Base-by-base conservation (phyloP, 2,113 vertebrate genomes). In the Chunga burmeisteri region DNA sequence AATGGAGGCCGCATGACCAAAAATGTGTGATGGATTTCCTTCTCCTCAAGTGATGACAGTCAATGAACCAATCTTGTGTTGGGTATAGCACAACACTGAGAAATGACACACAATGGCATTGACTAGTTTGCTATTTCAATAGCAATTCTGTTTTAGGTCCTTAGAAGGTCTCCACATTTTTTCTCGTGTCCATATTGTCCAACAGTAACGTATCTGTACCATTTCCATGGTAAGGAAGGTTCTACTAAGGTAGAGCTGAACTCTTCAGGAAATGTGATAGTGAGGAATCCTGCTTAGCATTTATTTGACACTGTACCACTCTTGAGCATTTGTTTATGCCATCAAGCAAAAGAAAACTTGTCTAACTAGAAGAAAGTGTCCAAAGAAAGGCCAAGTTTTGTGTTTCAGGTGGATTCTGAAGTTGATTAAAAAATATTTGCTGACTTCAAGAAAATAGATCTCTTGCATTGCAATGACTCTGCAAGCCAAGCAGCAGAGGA, bases 141-240 rank as follows among this genome's bases (percentile, higher is more conserved):
- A 46, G 23, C 25, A 72, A 4, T 50, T 81, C 27, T 75, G 25
- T 4, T 78, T 89, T 52, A 84, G 38, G 25, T 10, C 8, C 22
- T 75, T 65, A 36, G 38, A 80, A 81, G 10, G 20, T 44, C n/a
- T 81, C 9, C 16, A 36, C 11, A 13, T 67, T 81, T 83, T n/a
- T 32, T 71, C 10, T 91, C 15, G 10, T 4, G 3, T 30, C 50
- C 52, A 3, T 47, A 22, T 21, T 30, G 4, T 66, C 29, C 12
- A 20, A 23, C 30, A 44, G 30, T 40, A 58, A 67, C 0, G 0
- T 9, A 6, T 71, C 25, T 67, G 20, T 30, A 53, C 42, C 11
- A 22, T 23, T 50, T 44, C 34, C 46, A 38, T 8, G 2, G 5
- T 32, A 55, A 71, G 26, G 13, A 84, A 81, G 29, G 3, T 25